phyloP scores from a whole-genome alignment of 2,888 invertebrate genomes.

The Drosophila fulvimacula region DNA sequence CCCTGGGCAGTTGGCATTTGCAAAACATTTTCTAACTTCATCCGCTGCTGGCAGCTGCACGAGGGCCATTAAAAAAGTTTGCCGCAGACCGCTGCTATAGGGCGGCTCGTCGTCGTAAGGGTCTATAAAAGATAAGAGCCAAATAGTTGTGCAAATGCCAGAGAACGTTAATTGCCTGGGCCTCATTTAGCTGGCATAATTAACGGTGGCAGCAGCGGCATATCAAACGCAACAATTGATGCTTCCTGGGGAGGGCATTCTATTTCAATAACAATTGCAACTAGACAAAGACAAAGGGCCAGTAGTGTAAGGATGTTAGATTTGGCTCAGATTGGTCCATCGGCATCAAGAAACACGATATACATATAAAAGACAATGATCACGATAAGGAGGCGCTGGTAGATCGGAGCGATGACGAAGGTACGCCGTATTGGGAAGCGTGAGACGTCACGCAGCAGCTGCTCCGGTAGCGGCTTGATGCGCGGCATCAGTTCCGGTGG shows the following conservation, averaged over 20 bases:
- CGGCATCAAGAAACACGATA: background rate
- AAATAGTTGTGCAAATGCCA: conserved; percentile 75
- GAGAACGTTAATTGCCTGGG: conserved; percentile 64
- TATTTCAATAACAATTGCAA: conserved; percentile 16
- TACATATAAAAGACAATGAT: conserved; percentile 24
- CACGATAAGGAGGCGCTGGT: conserved; percentile 26
- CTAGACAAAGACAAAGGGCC: background rate
- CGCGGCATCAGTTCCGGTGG: conserved; percentile 40
- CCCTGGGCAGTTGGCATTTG: background rate
- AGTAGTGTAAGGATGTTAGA: background rate
- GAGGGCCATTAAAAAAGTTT: conserved; percentile 69
- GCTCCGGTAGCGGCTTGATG: conserved; percentile 27
- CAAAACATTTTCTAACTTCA: conserved; percentile 42
- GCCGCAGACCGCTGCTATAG: conserved; percentile 52
- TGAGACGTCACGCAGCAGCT: conserved; percentile 21
- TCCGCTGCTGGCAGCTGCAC: conserved; percentile 66
- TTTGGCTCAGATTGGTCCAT: background rate
- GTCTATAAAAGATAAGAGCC: conserved; percentile 70
- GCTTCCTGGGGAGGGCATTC: background rate
- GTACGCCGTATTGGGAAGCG: background rate
- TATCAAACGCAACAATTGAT: background rate
- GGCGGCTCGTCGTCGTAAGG: conserved; percentile 44
- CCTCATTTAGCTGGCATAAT: conserved; percentile 28
- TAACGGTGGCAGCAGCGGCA: conserved; percentile 20
- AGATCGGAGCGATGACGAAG: conserved; percentile 7